phyloP scores from a whole-genome alignment of 1,140 invertebrate genomes.

The Zeugodacus cucurbitae region DNA sequence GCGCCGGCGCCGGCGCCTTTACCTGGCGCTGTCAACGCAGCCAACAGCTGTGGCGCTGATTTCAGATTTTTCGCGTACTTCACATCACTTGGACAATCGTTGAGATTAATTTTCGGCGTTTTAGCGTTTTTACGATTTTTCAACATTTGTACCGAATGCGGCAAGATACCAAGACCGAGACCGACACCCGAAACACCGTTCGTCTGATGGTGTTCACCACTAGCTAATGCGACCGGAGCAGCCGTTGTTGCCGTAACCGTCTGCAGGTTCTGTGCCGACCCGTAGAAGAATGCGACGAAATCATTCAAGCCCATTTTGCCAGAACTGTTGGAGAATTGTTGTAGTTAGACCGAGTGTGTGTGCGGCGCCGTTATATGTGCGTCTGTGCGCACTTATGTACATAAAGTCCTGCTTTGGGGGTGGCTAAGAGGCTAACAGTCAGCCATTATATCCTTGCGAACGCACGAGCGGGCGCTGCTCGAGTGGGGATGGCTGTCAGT shows the following conservation, averaged over 20 bases:
- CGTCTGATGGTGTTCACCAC: slow-evolving; percentile 5
- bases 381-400: neutral
- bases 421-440: neutral
- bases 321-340: neutral
- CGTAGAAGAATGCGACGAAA: slow-evolving; percentile 62
- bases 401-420: neutral
- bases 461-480: neutral
- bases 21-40: slow-evolving; percentile 10
- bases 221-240: slow-evolving; percentile 35
- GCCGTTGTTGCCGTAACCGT: slow-evolving; percentile 39
- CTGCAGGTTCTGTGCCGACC: slow-evolving; percentile 62
- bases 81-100: slow-evolving; percentile 57
- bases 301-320: slow-evolving; percentile 60
- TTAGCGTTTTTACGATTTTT: slow-evolving; percentile 65
- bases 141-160: slow-evolving; percentile 56
- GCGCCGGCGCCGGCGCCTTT: neutral
- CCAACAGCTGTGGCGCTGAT: slow-evolving; percentile 37
- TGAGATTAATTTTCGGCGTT: slow-evolving; percentile 56
- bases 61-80: slow-evolving; percentile 51
- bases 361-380: neutral
- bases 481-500: neutral
- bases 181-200: slow-evolving; percentile 27
- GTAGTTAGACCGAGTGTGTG: neutral
- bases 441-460: neutral
- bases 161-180: slow-evolving; percentile 4